phyloP scores from a whole-genome alignment of 2,888 invertebrate genomes.

The Ochropleura leucogaster region DNA sequence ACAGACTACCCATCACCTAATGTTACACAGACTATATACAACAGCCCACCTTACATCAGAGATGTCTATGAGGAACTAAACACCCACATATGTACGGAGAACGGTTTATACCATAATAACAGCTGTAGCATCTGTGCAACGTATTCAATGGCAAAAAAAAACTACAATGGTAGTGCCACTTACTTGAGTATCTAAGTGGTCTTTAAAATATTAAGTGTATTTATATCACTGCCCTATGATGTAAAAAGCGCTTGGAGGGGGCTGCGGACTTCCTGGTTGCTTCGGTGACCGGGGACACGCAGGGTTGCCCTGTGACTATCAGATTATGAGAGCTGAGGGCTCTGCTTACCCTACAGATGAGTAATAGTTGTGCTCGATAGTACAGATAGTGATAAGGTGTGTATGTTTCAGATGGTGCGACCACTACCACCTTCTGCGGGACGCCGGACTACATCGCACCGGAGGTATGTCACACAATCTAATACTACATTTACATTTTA shows the following conservation, averaged over 20 bases:
- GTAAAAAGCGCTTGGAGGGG: conserved; percentile 63
- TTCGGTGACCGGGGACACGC: conserved; percentile 37
- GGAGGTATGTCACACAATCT: conserved; percentile 90
- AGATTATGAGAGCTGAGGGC: conserved; percentile 70
- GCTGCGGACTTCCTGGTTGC: conserved; percentile 37
- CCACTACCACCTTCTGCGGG: conserved; percentile 99
- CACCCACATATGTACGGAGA: too few relatives aligned
- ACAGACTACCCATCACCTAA: too few relatives aligned
- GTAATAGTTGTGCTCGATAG: background rate
- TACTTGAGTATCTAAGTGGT: too few relatives aligned
- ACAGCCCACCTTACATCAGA: too few relatives aligned
- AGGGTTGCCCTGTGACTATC: conserved; percentile 64
- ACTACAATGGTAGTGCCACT: too few relatives aligned
- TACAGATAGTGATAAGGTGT: background rate
- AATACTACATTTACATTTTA: too few relatives aligned
- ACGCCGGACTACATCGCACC: conserved; percentile 99
- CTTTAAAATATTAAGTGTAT: background rate
- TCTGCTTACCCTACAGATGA: background rate
- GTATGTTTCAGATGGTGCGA: conserved; percentile 92
- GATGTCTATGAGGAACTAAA: too few relatives aligned
- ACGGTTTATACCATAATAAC: too few relatives aligned
- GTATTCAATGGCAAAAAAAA: too few relatives aligned
- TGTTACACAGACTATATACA: too few relatives aligned
- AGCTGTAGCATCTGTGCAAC: too few relatives aligned
- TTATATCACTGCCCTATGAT: conserved; percentile 49